Base-by-base conservation (phyloP, 2,113 vertebrate genomes). In the Probosciger aterrimus region DNA sequence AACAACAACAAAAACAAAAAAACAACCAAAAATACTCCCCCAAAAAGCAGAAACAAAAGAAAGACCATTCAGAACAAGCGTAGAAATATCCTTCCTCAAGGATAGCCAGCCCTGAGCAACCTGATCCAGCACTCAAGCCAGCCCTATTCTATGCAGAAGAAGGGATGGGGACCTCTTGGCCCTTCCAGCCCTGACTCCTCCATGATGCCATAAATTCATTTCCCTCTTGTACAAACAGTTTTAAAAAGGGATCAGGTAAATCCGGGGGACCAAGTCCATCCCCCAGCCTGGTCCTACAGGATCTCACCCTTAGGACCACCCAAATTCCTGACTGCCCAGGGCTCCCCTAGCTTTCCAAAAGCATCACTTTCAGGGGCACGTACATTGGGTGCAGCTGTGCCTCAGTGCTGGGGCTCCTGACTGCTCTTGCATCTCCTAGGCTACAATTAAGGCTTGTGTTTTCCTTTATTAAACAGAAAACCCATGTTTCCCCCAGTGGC, bases 401-500 rank as follows among this genome's bases (percentile, higher is more conserved):
- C 33, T 25, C 1, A 0, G 25, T 0, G 0, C 50, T 33, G 57
- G 17, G 59, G 68, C 23, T 71, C 50, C 60, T 0, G 6, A 28
- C 86, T 74, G 92, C 96, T 84, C 97, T 88, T 1, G 0, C 69
- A 83, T 95, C 93, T 96, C 97, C 96, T 95, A 97, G 93, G 96
- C 89, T 96, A 97, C 97, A 94, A 93, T 64, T 46, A 65, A 93
- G 73, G 82, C 79, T 87, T 82, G 81, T 44, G 37, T 95, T 94
- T 94, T 63, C 86, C 97, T 95, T 96, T 92, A 96, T 92, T 93
- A 93, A 97, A 91, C 86, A 93, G 78, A 93, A 97, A 90, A 53
- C 14, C 59, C 70, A 17, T 1, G 52, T 79, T 86, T n/a, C 82
- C 94, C 93, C 52, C 30, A 8, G 75, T 67, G 93, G 76, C 80